Evolutionary conservation across 2,888 invertebrate species (phyloP).

Genomic region (Leucania comma): DNA sequence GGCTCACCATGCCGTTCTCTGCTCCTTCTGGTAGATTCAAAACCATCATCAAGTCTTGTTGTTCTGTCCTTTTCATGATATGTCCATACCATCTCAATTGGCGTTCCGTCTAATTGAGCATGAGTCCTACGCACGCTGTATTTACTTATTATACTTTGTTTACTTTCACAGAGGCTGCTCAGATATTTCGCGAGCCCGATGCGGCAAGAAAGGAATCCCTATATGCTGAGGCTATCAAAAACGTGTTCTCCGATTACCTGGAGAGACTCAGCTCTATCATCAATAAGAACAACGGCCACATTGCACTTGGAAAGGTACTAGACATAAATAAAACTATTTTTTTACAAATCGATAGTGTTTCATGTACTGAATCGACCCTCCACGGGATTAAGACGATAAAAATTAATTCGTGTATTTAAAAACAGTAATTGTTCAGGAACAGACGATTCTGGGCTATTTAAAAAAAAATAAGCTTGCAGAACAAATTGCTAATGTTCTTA

Average conservation of each 20-base stretch:
- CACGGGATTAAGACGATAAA: no score
- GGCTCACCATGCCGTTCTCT: neutral
- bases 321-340: neutral
- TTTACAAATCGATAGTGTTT: no score
- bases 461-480: no score
- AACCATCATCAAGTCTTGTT: neutral
- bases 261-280: slow-evolving; percentile 64
- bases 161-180: slow-evolving; percentile 57
- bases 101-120: neutral
- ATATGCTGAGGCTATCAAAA: slow-evolving; percentile 61
- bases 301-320: slow-evolving; percentile 70
- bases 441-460: no score
- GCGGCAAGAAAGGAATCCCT: slow-evolving; percentile 59
- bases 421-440: no score
- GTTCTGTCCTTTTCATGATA: neutral
- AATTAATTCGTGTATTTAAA: no score
- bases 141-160: neutral
- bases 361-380: no score
- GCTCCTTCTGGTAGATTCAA: neutral
- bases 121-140: no score
- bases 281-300: slow-evolving; percentile 68
- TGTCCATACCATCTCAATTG: neutral
- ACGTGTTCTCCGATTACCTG: slow-evolving; percentile 65
- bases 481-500: no score
- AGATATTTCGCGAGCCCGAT: slow-evolving; percentile 61